Percentiles rank a stretch among this genome's conserved stretches.
Evolutionary conservation across 2,797 vertebrate genomes (phyloP).

Genomic region (Coccyzus lansbergi): DNA sequence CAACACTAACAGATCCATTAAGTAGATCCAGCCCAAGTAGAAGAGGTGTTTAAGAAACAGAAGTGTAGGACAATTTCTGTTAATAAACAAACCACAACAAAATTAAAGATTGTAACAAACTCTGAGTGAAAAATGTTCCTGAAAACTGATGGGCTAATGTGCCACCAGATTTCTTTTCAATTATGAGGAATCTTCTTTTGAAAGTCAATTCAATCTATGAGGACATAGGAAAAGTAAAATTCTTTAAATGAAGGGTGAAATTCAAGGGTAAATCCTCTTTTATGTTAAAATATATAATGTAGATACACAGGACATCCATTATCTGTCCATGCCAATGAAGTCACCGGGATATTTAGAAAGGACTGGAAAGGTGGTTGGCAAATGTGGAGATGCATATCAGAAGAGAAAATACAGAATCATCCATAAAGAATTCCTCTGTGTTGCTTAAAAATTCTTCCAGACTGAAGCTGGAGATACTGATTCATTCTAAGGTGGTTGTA

Average conservation of each 20-base stretch:
- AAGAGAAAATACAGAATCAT: neutral
- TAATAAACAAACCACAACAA: slow-evolving; percentile 26
- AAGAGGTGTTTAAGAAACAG: neutral
- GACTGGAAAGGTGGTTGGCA: neutral
- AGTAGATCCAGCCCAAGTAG: neutral
- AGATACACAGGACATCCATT: neutral
- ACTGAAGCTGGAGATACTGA: neutral
- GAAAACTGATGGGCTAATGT: neutral
- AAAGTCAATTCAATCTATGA: neutral
- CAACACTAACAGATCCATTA: slow-evolving; percentile 45
- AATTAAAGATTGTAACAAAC: neutral
- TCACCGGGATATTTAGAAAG: neutral
- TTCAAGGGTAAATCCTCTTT: neutral
- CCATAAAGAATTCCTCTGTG: neutral
- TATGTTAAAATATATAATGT: neutral
- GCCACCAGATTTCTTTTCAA: neutral
- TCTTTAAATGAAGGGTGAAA: neutral
- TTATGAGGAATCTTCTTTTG: neutral
- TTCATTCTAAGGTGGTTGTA: neutral
- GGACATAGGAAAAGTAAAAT: neutral
- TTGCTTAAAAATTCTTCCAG: neutral
- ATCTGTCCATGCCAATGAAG: neutral
- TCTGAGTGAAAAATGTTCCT: neutral
- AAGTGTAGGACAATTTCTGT: neutral
- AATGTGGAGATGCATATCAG: neutral